Percentiles rank a stretch among this genome's conserved stretches.
Evolutionary conservation across 92 coral and sea anemone species (phyloP).

Genomic region (Bergia puertoricense): DNA sequence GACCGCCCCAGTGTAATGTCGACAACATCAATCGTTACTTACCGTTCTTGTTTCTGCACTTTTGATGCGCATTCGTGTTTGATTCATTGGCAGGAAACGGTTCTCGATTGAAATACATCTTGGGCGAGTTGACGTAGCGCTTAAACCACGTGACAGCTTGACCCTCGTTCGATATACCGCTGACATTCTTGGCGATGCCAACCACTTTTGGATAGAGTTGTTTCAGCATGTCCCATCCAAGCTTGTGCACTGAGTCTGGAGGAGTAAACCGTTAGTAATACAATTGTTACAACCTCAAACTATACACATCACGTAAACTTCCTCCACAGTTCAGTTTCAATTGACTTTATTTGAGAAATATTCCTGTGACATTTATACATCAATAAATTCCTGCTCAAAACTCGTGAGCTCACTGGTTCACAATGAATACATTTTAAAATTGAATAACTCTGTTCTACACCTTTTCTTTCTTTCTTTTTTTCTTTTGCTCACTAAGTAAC

Average conservation of each 20-base stretch:
- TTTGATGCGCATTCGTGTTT: constrained; percentile 64
- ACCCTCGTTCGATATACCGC: constrained; percentile 63
- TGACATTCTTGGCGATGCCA: constrained; percentile 66
- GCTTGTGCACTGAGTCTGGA: constrained; percentile 74
- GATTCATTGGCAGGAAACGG: constrained; percentile 95
- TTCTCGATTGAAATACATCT: constrained; percentile 80
- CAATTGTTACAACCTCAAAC: too few species aligned
- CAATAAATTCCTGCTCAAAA: too few species aligned
- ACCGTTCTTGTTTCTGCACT: constrained; percentile 63
- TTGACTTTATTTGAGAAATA: too few species aligned
- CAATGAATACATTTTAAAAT: too few species aligned
- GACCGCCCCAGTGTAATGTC: too few species aligned
- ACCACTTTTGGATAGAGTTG: constrained; percentile 79
- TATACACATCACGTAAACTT: not conserved
- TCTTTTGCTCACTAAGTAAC: too few species aligned
- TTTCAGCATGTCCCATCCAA: constrained; percentile 75
- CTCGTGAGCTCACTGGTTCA: too few species aligned
- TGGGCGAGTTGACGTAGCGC: constrained; percentile 63
- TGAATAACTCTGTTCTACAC: too few species aligned
- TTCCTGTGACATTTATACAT: too few species aligned
- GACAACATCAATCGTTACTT: not conserved
- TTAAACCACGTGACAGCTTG: constrained; percentile 72
- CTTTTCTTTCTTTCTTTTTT: too few species aligned
- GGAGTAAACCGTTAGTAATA: not conserved
- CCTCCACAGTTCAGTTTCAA: not conserved